Conservation (phyloP, 2,113 vertebrate species). For the Psophia crepitans region DNA sequence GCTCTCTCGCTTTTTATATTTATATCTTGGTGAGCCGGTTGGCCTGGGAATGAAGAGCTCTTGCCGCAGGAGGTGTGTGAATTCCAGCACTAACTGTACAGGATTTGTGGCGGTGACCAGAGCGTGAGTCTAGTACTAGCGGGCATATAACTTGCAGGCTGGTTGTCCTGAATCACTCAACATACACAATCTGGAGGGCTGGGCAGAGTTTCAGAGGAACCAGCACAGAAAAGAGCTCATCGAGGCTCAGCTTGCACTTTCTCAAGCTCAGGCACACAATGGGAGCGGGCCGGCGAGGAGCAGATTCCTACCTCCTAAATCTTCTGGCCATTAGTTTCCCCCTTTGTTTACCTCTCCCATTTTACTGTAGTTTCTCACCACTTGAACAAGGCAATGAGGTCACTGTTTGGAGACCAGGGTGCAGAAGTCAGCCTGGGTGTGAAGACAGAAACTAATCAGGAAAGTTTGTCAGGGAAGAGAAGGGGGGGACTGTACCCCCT, state of each 20-base stretch:
- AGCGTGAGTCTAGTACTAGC: background rate
- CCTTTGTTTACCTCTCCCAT: slow-evolving; percentile 41
- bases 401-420: slow-evolving; percentile 47
- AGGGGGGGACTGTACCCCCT: background rate
- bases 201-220: slow-evolving; percentile 63
- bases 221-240: background rate
- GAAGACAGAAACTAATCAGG: slow-evolving; percentile 12
- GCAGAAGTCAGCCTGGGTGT: slow-evolving; percentile 17
- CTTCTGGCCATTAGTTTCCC: slow-evolving; percentile 8
- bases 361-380: slow-evolving; percentile 57
- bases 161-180: background rate
- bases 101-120: background rate
- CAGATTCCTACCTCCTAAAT: slow-evolving; percentile 45
- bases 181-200: background rate
- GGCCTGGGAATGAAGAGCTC: background rate
- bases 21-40: background rate
- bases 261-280: slow-evolving; percentile 39
- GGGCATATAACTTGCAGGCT: background rate
- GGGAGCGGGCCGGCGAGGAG: background rate
- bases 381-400: slow-evolving; percentile 49
- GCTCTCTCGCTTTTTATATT: background rate
- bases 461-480: background rate
- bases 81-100: background rate
- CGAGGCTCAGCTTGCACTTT: background rate
- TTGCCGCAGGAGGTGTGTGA: background rate